Evolutionary conservation across 2,888 invertebrate genomes (phyloP), one percentile per base, ranked within the genome.

Genomic region (Zeuzera pyrina): DNA sequence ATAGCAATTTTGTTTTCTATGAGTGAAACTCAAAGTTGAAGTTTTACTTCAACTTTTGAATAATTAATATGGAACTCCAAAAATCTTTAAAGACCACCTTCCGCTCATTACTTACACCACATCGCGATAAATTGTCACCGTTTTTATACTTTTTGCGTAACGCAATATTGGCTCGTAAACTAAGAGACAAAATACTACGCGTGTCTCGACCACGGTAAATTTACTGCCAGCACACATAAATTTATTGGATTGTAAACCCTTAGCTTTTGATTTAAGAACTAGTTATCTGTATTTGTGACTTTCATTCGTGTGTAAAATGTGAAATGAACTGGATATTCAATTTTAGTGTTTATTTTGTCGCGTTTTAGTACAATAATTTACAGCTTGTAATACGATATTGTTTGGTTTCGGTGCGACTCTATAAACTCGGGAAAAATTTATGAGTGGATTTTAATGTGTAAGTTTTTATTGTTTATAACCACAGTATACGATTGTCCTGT

Each of bases 121-220:
- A 38, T 29, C 37, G 38, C 52, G 48, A 56, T 54, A 54, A 53
- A 55, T 47, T 43, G 47, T 43, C 45, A 42, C 43, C 41, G 50
- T 57, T 49, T 50, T 57, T 45, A 40, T 42, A 36, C 53, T 59
- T 61, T 70, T 68, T 62, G 44, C 54, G 67, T 59, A 63, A 67
- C 59, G 57, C 58, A 56, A 59, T 62, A 69, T 62, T 58, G 54
- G 51, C 47, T 61, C 65, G 59, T 71, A 67, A 73, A 74, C 52
- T 55, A 57, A 52, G 45, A 51, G 53, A 64, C 67, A 63, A 67
- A 66, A 70, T 69, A 67, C 57, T 53, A 58, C 54, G 35, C 46
- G 43, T 45, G 11, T 33, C 37, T 47, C 43, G 38, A 49, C 50
- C 43, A 52, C 33, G 19, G 23, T 33, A 28, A 16, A 39, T 37